Evolutionary conservation across 2,888 invertebrate species (phyloP), one percentile per base, ranked within the genome.

Genomic region (Cerastoderma edule): DNA sequence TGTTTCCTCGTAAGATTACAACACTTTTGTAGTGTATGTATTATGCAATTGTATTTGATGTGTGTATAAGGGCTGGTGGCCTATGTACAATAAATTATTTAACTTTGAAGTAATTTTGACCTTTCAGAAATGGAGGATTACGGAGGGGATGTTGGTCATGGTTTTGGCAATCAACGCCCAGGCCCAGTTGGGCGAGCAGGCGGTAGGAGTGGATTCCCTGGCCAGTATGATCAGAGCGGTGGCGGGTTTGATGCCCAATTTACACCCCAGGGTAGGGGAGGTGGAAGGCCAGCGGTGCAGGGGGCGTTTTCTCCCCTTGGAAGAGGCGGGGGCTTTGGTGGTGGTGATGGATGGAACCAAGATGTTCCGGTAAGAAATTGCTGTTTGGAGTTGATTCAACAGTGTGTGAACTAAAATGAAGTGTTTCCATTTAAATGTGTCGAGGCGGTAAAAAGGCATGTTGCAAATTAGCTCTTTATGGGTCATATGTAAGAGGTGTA

Each of bases 131-230:
- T n/a, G 19, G 57, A 57, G n/a, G 57, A 57, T n/a, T 57, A 19
- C 83, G 80, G 77, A 81, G 87, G 68, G 77, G 83, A 30, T 72
- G 84, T 28, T 76, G 82, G 71, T 53, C 67, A 66, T 46, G 54
- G 57, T 27, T 54, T 35, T 24, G 46, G 39, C 6, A 69, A 57
- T 54, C 22, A 30, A 46, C n/a, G 50, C 50, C 22, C 19, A n/a
- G 22, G 2, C 10, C n/a, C n/a, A 10, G 19, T 27, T 10, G 35
- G 22, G 1, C 35, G 35, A n/a, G n/a, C n/a, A n/a, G 57, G 57
- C 35, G 57, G 33, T 2, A 13, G 6, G 28, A 24, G 33, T n/a
- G 57, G 57, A 24, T 57, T 33, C 35, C 33, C 8, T 2, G 57
- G 57, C 22, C 57, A 57, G 35, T 27, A 30, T 57, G 33, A 33